Percentiles rank a stretch among this genome's conserved stretches.
These are phyloP conservation scores for Callithrix jacchus DNA, from an alignment of 2,113 vertebrate species.

Conservation along the genomic window DNA sequence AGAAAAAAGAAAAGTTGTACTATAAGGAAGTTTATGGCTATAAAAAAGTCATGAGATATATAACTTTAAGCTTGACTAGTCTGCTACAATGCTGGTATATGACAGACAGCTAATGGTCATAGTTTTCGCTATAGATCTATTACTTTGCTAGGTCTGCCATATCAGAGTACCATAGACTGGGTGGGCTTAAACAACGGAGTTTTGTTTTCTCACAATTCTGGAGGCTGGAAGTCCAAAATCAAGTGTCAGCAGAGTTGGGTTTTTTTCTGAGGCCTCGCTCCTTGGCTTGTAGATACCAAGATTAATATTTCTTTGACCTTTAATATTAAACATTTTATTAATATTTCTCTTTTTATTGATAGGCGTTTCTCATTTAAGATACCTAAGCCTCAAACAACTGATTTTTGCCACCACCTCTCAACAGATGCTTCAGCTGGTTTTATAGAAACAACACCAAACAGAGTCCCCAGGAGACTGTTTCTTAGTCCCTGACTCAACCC, in stretches of 20 bases:
- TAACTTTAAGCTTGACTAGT: neutral
- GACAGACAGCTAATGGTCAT: neutral
- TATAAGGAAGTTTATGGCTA: neutral
- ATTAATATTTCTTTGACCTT: neutral
- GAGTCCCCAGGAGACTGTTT: neutral
- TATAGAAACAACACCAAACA: neutral
- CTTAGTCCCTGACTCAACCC: neutral
- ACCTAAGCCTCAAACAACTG: neutral
- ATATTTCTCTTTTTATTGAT: neutral
- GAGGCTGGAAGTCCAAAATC: neutral
- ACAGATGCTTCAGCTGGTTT: neutral
- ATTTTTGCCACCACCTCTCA: neutral
- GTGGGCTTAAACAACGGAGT: neutral
- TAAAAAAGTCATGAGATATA: neutral
- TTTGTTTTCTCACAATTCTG: neutral
- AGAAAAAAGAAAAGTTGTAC: too few species aligned
- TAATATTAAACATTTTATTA: neutral
- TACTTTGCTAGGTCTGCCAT: neutral
- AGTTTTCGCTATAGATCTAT: neutral
- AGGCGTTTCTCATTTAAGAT: neutral
- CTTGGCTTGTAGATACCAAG: neutral
- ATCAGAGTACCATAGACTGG: neutral
- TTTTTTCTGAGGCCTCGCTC: neutral
- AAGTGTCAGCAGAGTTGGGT: neutral
- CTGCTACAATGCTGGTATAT: neutral